Conservation (phyloP, 2,113 vertebrate genomes). For the Ctenomys sociabilis region DNA sequence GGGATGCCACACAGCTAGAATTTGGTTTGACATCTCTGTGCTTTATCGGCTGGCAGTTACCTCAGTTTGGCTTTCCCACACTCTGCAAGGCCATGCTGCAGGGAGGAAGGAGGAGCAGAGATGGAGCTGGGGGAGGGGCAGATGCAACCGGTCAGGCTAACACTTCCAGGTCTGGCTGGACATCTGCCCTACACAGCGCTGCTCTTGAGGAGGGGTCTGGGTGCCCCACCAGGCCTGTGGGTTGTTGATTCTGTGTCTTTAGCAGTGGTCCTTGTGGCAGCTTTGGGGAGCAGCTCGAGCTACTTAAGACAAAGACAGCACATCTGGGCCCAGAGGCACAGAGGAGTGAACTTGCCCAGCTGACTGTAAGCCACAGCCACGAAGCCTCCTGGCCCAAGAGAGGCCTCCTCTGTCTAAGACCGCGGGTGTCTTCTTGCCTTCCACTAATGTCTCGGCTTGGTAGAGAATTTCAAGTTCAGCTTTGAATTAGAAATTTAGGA, state of each 20-base stretch:
- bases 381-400: not conserved
- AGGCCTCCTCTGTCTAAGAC: not conserved
- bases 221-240: rapidly evolving
- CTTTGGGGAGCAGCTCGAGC: not conserved
- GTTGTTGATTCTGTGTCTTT: no score
- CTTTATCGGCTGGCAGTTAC: not conserved
- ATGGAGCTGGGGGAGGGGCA: no score
- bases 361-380: not conserved
- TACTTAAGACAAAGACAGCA: not conserved
- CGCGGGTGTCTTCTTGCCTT: not conserved
- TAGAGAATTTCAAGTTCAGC: not conserved
- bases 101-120: not conserved
- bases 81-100: no score
- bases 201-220: not conserved
- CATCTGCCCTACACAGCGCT: not conserved
- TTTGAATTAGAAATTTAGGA: slow-evolving; percentile 34
- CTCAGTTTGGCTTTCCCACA: not conserved
- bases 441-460: not conserved
- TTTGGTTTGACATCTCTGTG: not conserved
- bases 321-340: not conserved
- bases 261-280: not conserved
- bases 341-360: not conserved
- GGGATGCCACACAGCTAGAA: not conserved
- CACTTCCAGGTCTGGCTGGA: no score
- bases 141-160: rapidly evolving